These are phyloP conservation scores for Acipenser ruthenus DNA, from an alignment of 2,797 vertebrate genomes.

Conservation along the genomic window DNA sequence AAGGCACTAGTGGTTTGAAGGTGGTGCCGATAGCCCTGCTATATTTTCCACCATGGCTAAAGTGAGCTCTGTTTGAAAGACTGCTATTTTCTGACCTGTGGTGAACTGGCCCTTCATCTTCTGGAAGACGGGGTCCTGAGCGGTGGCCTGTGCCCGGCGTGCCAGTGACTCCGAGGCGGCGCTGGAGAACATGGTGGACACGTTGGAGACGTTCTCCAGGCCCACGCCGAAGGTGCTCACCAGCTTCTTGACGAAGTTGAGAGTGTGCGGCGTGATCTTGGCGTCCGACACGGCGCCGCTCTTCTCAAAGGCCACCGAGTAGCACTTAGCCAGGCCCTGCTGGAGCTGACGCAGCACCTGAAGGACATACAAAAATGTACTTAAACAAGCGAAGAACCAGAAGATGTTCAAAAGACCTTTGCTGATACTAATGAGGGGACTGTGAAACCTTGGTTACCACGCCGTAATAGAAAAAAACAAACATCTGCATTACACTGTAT, in stretches of 20 bases:
- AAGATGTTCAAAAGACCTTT: too few relatives aligned
- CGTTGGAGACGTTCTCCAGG: constrained; percentile 94
- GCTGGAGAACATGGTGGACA: constrained; percentile 97
- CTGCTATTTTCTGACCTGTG: constrained; percentile 62
- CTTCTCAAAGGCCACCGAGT: constrained; percentile 96
- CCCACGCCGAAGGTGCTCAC: constrained; percentile 98
- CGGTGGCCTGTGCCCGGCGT: constrained; percentile 90
- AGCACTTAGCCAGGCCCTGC: constrained; percentile 92
- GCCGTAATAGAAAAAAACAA: too few relatives aligned
- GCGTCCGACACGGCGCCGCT: constrained; percentile 91
- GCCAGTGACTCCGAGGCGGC: constrained; percentile 93
- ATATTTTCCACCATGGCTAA: too few relatives aligned
- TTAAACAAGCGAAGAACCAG: too few relatives aligned
- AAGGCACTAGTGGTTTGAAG: too few relatives aligned
- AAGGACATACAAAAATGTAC: neutral
- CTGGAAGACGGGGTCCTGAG: constrained; percentile 96
- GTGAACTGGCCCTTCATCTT: constrained; percentile 98
- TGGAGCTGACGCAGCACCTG: constrained; percentile 93
- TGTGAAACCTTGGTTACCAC: too few relatives aligned
- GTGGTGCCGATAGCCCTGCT: too few relatives aligned
- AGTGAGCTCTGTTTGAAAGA: too few relatives aligned
- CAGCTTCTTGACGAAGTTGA: constrained; percentile 98
- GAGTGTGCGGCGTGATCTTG: constrained; percentile 94
- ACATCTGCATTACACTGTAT: too few relatives aligned
- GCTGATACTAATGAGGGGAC: too few relatives aligned